A percentile compares a stretch with the other conserved stretches of the same genome.
Evolutionary conservation across 53 echinoderm and acorn worm species (phyloP).

Genomic region (Apostichopus leukothele): DNA sequence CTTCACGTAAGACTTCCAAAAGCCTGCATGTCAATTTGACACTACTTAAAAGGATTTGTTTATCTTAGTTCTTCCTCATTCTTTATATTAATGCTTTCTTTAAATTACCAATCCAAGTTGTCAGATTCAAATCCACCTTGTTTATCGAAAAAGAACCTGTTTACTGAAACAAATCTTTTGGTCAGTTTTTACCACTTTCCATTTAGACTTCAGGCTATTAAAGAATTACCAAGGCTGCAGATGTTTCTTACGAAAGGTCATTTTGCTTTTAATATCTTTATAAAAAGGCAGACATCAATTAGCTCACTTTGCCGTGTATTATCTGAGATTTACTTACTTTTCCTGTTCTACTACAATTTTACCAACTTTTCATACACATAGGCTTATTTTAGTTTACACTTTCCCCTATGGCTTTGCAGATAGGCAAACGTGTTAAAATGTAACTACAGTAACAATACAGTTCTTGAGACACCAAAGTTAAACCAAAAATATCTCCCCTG

Average conservation of each 20-base stretch:
- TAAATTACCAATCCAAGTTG: neutral
- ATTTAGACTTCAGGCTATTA: neutral
- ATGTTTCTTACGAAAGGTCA: neutral
- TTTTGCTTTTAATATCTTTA: neutral
- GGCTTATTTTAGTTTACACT: too few relatives aligned
- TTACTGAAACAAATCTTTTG: neutral
- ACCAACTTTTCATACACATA: too few relatives aligned
- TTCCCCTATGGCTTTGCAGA: too few relatives aligned
- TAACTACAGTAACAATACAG: too few relatives aligned
- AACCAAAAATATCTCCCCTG: too few relatives aligned
- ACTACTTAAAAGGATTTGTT: neutral
- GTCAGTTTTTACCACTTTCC: neutral
- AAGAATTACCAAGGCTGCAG: conserved; percentile 3
- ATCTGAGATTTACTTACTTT: neutral
- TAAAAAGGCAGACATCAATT: neutral
- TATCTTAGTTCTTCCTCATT: neutral
- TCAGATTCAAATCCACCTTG: neutral
- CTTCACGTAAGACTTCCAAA: too few relatives aligned
- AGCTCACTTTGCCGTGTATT: neutral
- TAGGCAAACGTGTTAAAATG: too few relatives aligned
- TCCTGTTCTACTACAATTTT: too few relatives aligned
- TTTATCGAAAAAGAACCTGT: neutral
- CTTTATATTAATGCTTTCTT: neutral
- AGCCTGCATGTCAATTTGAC: too few relatives aligned
- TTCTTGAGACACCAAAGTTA: too few relatives aligned